Evolutionary conservation across 2,113 vertebrate species (phyloP), one percentile per base, ranked within the genome.

Genomic region (Coptodon bakossiorum): DNA sequence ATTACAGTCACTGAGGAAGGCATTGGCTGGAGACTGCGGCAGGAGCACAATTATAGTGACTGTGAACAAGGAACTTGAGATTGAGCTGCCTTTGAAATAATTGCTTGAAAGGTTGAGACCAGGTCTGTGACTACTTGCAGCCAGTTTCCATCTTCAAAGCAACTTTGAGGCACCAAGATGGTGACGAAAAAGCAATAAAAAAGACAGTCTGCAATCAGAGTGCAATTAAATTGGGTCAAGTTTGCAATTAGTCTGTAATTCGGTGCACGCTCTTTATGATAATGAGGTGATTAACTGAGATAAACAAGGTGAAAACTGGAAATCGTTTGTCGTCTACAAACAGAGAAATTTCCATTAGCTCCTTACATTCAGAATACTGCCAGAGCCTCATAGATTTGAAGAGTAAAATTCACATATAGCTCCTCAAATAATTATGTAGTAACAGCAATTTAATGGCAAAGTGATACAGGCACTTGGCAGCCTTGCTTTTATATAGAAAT

Each of bases 61-160:
- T 43, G 38, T 16, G n/a, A 24, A 43, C 38, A 24, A 68, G n/a
- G 12, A 68, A 40, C 36, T 40, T 68, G 4, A 40, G 63, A 40
- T 22, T 14, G 36, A 22, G 63, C 3, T 68, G 63, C 36, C 36
- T 68, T 40, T 68, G 63, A 68, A 68, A 68, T 40, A 40, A 40
- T 24, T 24, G 36, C 63, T 68, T 68, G 19, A 40, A 40, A 68
- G 36, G 7, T 22, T 22, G 63, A 38, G 63, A 40, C n/a, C 63
- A 68, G 63, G 36, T 68, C 3, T 68, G 36, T 40, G 63, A 40
- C 11, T 1, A 38, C 36, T 68, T 40, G 36, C 36, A 71, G 36
- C 12, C 63, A 71, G 36, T 68, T 68, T n/a, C 6, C 63, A 40
- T 68, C 36, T 68, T 68, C n/a, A 40, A 71, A 71, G 19, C 63